phyloP scores from a whole-genome alignment of 1,140 invertebrate genomes.

The Caenorhabditis elegans region WBcel235 BX284606.5:6145501-6146000 shows the following conservation, averaged over 20 bases:
- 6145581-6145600: too few relatives aligned
- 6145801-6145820: constrained; percentile 8
- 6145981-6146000: not conserved
- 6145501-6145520: too few relatives aligned
- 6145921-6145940: too few relatives aligned
- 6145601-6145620: too few relatives aligned
- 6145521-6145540: too few relatives aligned
- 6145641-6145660: too few relatives aligned
- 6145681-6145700: too few relatives aligned
- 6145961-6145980: not conserved
- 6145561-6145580: too few relatives aligned
- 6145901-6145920: not conserved
- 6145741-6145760: constrained; percentile 15
- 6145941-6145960: too few relatives aligned
- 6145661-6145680: too few relatives aligned
- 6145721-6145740: not conserved
- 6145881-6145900: not conserved
- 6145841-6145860: constrained; percentile 14
- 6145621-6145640: too few relatives aligned
- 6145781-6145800: constrained; percentile 11
- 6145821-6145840: constrained; percentile 8
- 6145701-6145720: not conserved
- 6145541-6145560: too few relatives aligned
- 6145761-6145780: constrained; percentile 13
- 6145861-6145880: not conserved